phyloP scores from a whole-genome alignment of 2,113 vertebrate genomes.

The Acrocephalus kingi region DNA sequence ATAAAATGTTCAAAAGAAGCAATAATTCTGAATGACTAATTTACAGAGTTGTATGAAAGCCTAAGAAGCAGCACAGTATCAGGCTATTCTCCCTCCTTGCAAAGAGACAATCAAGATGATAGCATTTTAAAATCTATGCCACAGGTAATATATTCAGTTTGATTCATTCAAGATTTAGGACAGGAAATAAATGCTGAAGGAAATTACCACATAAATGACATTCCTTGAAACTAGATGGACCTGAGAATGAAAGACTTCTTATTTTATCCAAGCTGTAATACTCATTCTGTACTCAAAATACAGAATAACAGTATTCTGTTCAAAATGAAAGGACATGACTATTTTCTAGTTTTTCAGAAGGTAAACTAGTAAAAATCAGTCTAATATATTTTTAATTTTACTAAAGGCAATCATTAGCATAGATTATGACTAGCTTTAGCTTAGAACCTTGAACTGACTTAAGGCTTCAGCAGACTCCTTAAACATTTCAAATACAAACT shows the following conservation, averaged over 20 bases:
- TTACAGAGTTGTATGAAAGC: not conserved
- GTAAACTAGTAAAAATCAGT: not conserved
- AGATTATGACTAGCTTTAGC: not conserved
- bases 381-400: not conserved
- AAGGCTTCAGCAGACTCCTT: not conserved
- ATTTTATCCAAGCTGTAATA: not conserved
- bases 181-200: conserved; percentile 46
- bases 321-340: not conserved
- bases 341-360: not conserved
- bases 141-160: conserved; percentile 33
- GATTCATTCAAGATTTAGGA: conserved; percentile 28
- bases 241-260: not conserved
- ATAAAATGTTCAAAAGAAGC: not conserved
- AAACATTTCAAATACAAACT: not conserved
- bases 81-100: not conserved
- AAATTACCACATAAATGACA: conserved; percentile 57
- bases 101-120: not conserved
- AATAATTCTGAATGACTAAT: not conserved
- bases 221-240: conserved; percentile 27
- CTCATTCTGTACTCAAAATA: not conserved
- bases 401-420: not conserved
- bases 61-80: not conserved
- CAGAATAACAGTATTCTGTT: not conserved
- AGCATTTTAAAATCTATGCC: conserved; percentile 2
- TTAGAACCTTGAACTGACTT: not conserved